Evolutionary conservation across 2,888 invertebrate species (phyloP).

Genomic region (Drepanosiphum platanoidis): DNA sequence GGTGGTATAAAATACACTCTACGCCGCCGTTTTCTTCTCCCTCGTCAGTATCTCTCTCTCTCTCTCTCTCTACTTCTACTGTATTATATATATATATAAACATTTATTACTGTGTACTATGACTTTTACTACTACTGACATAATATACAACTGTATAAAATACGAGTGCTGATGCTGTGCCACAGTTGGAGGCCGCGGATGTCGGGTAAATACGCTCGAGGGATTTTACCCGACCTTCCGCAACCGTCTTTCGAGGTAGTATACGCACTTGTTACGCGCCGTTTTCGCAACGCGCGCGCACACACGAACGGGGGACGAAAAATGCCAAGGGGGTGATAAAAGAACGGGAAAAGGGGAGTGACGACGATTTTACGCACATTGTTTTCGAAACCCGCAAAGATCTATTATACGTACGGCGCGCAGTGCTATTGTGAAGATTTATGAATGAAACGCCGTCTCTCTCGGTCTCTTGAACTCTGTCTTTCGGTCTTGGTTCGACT

Average conservation of each 20-base stretch:
- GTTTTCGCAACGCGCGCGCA: neutral
- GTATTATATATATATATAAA: neutral
- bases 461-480: neutral
- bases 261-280: constrained; percentile 35
- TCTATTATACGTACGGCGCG: neutral
- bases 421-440: neutral
- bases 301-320: neutral
- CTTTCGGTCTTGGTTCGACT: neutral
- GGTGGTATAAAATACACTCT: neutral
- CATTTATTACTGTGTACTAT: no score
- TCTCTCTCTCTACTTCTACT: neutral
- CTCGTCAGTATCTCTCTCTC: no score
- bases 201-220: neutral
- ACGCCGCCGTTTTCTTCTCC: neutral
- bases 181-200: neutral
- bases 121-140: neutral
- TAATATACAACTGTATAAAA: neutral
- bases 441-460: neutral
- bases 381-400: neutral
- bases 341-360: neutral
- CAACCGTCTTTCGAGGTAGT: constrained; percentile 28
- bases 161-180: neutral
- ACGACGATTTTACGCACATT: neutral
- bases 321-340: neutral
- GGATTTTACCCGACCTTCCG: constrained; percentile 40